Base-by-base conservation (phyloP, 2,888 invertebrate genomes). In the Aleiodes alternator region DNA sequence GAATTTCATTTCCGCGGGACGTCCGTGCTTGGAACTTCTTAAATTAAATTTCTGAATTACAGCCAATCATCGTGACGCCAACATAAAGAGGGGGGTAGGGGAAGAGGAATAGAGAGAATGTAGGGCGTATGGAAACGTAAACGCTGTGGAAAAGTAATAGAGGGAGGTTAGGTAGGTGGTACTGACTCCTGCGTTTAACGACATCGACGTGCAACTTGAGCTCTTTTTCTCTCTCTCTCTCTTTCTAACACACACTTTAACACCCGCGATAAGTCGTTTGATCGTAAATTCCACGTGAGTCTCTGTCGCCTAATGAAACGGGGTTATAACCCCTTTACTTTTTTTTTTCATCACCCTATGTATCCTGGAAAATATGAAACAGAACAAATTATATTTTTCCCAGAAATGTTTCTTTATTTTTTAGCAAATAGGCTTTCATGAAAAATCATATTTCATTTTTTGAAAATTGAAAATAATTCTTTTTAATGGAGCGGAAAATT, bases 1-100 rank as follows among this genome's bases (percentile, higher is more conserved):
- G 80, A 79, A 80, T 80, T 81, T 82, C 79, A 80, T 81, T 82
- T 81, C 79, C 81, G 76, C 66, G 71, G 71, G 73, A 73, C 77
- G 76, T 72, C 70, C 73, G 75, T 73, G 68, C 69, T 75, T 76
- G 70, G 69, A 83, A 82, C 80, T 84, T 84, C 80, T 82, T 80
- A 81, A 83, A 83, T 84, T 82, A 83, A 83, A 83, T 84, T 83
- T 82, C 81, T 79, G 81, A 82, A 84, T 83, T 80, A 79, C 78
- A 70, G 76, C 77, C 79, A 78, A 81, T 81, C 76, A 78, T 78
- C 66, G 77, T 38, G 14, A 50, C 53, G 61, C 61, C 61, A 61
- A 61, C 61, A 61, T 61, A 61, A 66, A 23, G 29, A 31, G 57
- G 29, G 34, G 29, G 43, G 34, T n/a, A 8, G 55, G 69, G 55